Conservation (phyloP, 2,113 vertebrate genomes). For the Silurus asotus region DNA sequence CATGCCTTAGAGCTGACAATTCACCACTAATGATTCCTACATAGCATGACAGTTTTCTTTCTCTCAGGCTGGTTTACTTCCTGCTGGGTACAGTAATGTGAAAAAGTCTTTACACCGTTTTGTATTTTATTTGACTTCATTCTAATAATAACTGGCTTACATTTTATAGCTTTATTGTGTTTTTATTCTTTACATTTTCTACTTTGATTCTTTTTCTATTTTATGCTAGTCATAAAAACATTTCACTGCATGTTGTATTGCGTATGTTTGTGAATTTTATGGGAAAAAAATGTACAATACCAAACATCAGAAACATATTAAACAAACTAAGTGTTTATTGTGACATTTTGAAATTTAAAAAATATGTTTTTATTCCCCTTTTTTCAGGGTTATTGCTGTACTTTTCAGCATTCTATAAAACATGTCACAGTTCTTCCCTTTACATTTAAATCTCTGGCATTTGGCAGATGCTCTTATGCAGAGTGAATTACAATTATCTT, state of each 20-base stretch:
- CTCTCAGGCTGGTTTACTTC: neutral
- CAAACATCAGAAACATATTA: neutral
- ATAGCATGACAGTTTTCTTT: constrained; percentile 5
- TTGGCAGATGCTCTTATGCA: no score
- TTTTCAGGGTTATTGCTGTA: neutral
- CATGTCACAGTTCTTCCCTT: neutral
- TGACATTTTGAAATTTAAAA: neutral
- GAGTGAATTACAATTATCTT: no score
- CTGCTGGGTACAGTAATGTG: neutral
- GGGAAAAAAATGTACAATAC: neutral
- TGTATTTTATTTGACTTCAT: no score
- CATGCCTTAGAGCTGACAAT: constrained; percentile 3
- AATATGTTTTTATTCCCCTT: neutral
- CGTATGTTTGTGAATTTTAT: no score
- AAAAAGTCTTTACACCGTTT: neutral
- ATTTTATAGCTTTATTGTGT: no score
- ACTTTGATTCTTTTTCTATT: no score
- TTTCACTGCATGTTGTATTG: no score
- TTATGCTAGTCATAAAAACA: no score
- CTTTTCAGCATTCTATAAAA: neutral
- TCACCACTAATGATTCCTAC: constrained; percentile 18
- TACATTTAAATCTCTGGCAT: no score
- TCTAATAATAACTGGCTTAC: no score
- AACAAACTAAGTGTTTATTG: neutral
- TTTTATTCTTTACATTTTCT: no score